Conservation (phyloP, 2,888 invertebrate genomes). For the Gandaritis pyraliata region DNA sequence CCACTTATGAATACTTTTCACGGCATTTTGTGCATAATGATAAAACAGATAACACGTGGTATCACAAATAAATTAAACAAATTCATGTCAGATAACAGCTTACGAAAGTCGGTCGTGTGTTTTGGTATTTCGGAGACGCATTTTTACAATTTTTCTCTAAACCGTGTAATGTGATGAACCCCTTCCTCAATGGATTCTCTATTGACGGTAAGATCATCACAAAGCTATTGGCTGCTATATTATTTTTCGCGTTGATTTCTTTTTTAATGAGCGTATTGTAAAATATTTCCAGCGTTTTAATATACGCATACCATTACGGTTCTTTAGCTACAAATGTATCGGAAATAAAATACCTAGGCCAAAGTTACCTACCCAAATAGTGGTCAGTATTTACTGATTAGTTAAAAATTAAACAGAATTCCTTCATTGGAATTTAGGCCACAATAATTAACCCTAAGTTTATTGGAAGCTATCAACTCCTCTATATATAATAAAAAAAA, state of each 20-base stretch:
- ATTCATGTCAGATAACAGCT: constrained; percentile 38
- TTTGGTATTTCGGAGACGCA: constrained; percentile 3
- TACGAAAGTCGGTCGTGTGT: constrained; percentile 26
- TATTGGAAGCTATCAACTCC: too few species aligned
- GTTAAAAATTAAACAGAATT: too few species aligned
- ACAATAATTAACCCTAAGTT: too few species aligned
- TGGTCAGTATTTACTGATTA: too few species aligned
- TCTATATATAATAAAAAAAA: too few species aligned
- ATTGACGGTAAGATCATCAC: constrained; percentile 54
- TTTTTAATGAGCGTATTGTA: background rate
- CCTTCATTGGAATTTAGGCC: too few species aligned
- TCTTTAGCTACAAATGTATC: too few species aligned
- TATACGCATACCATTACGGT: too few species aligned
- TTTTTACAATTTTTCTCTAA: background rate
- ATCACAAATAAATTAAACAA: constrained; percentile 39
- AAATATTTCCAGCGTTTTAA: too few species aligned
- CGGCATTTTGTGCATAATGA: constrained; percentile 23
- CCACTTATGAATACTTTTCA: constrained; percentile 1
- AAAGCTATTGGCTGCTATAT: too few species aligned
- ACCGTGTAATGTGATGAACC: constrained; percentile 54
- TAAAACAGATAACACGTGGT: constrained; percentile 36
- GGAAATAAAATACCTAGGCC: too few species aligned
- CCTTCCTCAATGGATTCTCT: constrained; percentile 60
- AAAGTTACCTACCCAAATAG: too few species aligned
- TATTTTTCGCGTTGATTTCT: background rate